Evolutionary conservation across 2,113 vertebrate species (phyloP), one percentile per base, ranked within the genome.

Genomic region (Oncorhynchus masou): DNA sequence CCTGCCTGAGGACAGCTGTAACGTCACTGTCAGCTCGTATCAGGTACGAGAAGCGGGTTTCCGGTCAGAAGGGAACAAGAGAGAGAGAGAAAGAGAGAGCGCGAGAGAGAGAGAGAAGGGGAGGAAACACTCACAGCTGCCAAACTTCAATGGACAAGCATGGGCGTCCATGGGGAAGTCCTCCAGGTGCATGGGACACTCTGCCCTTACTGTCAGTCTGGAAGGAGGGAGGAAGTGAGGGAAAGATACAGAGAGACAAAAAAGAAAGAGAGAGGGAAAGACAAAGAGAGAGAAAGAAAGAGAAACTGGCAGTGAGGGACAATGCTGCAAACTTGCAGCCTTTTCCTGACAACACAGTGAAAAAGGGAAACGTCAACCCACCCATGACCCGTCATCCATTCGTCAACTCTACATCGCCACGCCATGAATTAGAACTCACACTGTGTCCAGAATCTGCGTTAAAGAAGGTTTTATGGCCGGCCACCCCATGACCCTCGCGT

Each of bases 131-230:
- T 94, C 89, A 95, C 94, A 95, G 85, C 94, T 94, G 86, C 94
- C 94, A 76, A 94, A 95, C 86, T 95, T 95, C 45, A 95, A 86
- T 11, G 94, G 94, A 87, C 94, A 95, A 16, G 94, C 93, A 73
- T 95, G 94, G 65, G 93, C 94, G 70, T 95, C 94, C 94, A 95
- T 95, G 3, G 94, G 94, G 78, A 95, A 95, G 86, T 95, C 94
- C 67, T 94, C 94, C 66, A 95, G 90, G 83, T 95, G 94, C 94
- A 95, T 95, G 48, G 94, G 94, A 8, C 94, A 95, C 76, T 95
- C 94, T 31, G 94, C 94, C 88, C 94, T 88, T 19, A 95, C 94
- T 62, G 94, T 95, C 64, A 95, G 91, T 86, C 94, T 95, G 65
- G 34, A 48, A 66, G 77, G 70, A 75, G 34, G 83, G 31, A 22